phyloP scores from a whole-genome alignment of 2,888 invertebrate genomes.

The Drosophila subsilvestris region DNA sequence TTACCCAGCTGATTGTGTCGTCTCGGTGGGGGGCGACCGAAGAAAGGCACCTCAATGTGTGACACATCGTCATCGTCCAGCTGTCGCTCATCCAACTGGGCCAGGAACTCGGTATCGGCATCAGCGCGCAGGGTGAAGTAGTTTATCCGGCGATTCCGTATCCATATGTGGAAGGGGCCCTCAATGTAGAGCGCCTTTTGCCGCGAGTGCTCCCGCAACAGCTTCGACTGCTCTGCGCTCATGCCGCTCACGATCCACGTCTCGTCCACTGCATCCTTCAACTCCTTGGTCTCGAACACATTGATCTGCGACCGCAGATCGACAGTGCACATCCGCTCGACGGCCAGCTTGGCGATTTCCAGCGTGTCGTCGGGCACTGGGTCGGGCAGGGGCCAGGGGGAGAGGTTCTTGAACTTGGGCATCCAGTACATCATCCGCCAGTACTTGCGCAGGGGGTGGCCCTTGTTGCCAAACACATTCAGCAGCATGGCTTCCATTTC shows the following conservation, averaged over 20 bases:
- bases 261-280: constrained; percentile 91
- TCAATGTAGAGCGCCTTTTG: constrained; percentile 90
- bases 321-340: constrained; percentile 92
- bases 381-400: constrained; percentile 93
- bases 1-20: constrained; percentile 84
- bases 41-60: constrained; percentile 87
- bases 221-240: constrained; percentile 89
- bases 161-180: constrained; percentile 93
- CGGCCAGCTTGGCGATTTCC: constrained; percentile 92
- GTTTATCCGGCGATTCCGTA: constrained; percentile 89
- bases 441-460: constrained; percentile 89
- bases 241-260: constrained; percentile 97
- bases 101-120: constrained; percentile 85
- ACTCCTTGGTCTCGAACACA: constrained; percentile 88
- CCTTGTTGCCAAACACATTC: constrained; percentile 92
- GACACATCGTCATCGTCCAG: constrained; percentile 90
- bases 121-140: constrained; percentile 93
- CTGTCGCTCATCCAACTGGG: constrained; percentile 78
- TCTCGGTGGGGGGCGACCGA: constrained; percentile 84
- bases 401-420: constrained; percentile 96
- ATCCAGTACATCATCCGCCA: constrained; percentile 95
- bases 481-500: constrained; percentile 93
- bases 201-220: constrained; percentile 88
- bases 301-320: constrained; percentile 89
- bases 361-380: constrained; percentile 90